Conservation (phyloP, 1,140 invertebrate genomes). For the Globodera rostochiensis region DNA sequence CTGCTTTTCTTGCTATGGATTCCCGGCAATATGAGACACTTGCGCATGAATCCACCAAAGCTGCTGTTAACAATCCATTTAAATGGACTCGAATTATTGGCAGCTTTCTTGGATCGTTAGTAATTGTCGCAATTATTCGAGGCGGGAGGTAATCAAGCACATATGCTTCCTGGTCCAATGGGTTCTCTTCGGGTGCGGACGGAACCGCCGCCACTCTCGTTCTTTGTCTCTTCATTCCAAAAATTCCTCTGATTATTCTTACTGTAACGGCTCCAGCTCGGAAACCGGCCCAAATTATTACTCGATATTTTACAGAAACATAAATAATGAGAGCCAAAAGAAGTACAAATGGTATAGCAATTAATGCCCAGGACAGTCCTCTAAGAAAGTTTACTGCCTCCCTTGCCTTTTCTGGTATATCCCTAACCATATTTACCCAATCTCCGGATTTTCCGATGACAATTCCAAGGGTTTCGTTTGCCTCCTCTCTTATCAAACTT, state of each 20-base stretch:
- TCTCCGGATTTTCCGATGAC: neutral
- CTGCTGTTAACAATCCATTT: neutral
- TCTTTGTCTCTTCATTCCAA: neutral
- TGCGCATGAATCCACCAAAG: no score
- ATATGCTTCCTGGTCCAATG: neutral
- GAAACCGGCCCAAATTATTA: neutral
- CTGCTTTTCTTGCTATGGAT: neutral
- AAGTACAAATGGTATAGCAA: neutral
- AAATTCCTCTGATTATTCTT: neutral
- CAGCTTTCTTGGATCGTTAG: neutral
- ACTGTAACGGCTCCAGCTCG: neutral
- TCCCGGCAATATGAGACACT: neutral
- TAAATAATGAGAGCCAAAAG: neutral
- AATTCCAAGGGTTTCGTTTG: neutral
- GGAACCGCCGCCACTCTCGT: neutral
- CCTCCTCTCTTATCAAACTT: neutral
- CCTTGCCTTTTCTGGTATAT: neutral
- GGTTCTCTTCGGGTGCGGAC: neutral
- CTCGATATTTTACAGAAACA: neutral
- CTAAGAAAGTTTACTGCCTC: neutral
- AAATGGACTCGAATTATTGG: neutral
- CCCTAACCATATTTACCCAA: neutral
- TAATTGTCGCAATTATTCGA: no score
- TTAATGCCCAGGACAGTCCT: neutral
- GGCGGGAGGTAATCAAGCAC: neutral